Base-by-base conservation (phyloP, 1,140 invertebrate genomes). In the Heterodera schachtii region DNA sequence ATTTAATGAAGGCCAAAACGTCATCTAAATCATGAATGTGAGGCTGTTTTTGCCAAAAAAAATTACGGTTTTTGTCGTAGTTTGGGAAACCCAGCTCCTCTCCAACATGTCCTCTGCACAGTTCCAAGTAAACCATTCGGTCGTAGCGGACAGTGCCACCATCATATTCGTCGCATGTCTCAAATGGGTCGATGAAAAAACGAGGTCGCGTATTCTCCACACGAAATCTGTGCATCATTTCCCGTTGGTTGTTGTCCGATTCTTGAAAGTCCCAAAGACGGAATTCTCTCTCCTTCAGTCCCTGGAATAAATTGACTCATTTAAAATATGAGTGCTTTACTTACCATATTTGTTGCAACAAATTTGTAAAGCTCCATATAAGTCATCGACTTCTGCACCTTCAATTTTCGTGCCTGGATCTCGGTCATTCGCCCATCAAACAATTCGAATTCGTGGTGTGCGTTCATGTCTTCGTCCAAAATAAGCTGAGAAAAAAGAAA, bases 381-480 rank as follows among this genome's bases (percentile, higher is more conserved):
- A 13, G 82, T 79, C 79, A 84, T 86, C 11, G 47, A 46, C 71
- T 87, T 87, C 75, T 85, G 75, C 11, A 87, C 82, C 11, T 81
- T 83, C 60, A 87, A 73, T 41, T 88, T 86, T 19, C 76, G 78
- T 13, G 75, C 21, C 13, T 67, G 69, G 16, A 79, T 66, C 11
- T 85, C 83, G 16, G 86, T 44, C 9, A 64, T 71, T 31, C 69
- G 41, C 4, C 47, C 75, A 46, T 87, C 86, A 73, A 87, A 85
- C 6, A 87, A 79, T 41, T 87, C 86, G 73, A 87, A 87, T 31
- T 86, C 86, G 64, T 84, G 78, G 70, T 86, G 86, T 5, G 66
- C 47, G 16, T 76, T 78, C 84, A 86, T 81, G 13, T 73, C 81
- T 7, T 86, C 76, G 11, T 86, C 85, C 16, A 82, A 83, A 60